Evolutionary conservation across 2,888 invertebrate species (phyloP).

Genomic region (Tupiocoris notatus): DNA sequence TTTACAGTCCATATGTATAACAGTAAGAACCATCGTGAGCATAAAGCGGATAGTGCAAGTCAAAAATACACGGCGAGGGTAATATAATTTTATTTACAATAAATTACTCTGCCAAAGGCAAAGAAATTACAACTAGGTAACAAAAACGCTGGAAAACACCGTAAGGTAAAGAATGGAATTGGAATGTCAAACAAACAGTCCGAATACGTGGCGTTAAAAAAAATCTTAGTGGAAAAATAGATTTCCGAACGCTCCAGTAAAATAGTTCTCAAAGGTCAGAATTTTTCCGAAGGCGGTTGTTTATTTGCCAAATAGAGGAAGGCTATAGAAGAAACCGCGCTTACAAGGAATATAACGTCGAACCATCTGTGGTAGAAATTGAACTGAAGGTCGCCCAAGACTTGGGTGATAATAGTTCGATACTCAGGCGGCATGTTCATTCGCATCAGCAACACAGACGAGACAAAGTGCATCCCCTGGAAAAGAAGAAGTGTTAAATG

Average conservation of each 20-base stretch:
- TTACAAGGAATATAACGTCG: slow-evolving; percentile 97
- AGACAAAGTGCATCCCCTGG: slow-evolving; percentile 99
- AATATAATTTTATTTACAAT: too few species aligned
- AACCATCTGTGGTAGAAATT: slow-evolving; percentile 99
- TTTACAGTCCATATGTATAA: too few species aligned
- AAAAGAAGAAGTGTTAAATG: background rate
- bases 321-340: slow-evolving; percentile 91
- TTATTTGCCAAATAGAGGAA: slow-evolving; percentile 95
- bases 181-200: background rate
- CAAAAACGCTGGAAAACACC: background rate
- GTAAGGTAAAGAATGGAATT: background rate
- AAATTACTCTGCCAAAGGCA: too few species aligned
- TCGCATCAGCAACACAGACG: slow-evolving; percentile 92
- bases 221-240: background rate
- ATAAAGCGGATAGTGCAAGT: too few species aligned
- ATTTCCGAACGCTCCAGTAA: background rate
- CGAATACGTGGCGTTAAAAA: too few species aligned
- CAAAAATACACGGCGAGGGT: too few species aligned
- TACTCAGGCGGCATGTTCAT: slow-evolving; percentile 99
- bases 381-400: slow-evolving; percentile 94
- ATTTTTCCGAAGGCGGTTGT: slow-evolving; percentile 59
- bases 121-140: too few species aligned
- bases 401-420: slow-evolving; percentile 85
- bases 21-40: too few species aligned
- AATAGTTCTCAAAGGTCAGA: background rate